Evolutionary conservation across 2,113 vertebrate genomes (phyloP), one percentile per base, ranked within the genome.

Genomic region (Daphoenositta chrysoptera): DNA sequence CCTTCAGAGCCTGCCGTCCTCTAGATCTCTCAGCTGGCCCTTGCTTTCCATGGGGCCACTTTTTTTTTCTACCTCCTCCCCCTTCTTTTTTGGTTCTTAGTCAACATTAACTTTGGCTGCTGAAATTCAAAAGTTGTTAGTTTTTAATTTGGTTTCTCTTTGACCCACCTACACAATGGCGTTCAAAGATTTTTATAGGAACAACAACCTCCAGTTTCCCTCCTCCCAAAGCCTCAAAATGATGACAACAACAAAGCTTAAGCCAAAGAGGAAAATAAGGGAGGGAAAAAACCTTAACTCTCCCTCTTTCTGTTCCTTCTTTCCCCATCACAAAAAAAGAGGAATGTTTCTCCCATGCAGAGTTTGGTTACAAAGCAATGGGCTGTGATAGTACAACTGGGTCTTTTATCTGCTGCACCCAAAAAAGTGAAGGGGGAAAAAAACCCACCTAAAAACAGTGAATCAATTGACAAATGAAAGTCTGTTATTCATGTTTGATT

Each of bases 1-100:
- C 97, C 97, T 98, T 97, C 92, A 80, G 96, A 97, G 94, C 76
- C 86, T 73, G 90, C 95, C 16, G 69, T 96, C 95, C 87, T 96
- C 97, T 96, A 96, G 98, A 97, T 97, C 98, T 97, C 97, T 98
- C 97, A 96, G 96, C 97, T 97, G 93, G 97, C 79, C 94, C 96
- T 98, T 65, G 82, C 97, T 98, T 98, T 95, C 96, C 57, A 48
- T 86, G 58, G 70, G 86, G 65, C 89, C 87, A 93, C 66, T 87
- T 68, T 87, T 86, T 84, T 89, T 83, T 45, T 12, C 63, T 69
- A 28, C 63, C 66, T 78, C 76, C 79, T 73, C 83, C 86, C 50
- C 61, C 58, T 81, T 85, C 65, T 81, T 60, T 78, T 89, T 83
- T n/a, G 14, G 57, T 97, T 97, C 97, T 98, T 97, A 97, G 96